Evolutionary conservation across 2,797 vertebrate species (phyloP), one percentile per base, ranked within the genome.

Genomic region (Tiaroga cobitis): DNA sequence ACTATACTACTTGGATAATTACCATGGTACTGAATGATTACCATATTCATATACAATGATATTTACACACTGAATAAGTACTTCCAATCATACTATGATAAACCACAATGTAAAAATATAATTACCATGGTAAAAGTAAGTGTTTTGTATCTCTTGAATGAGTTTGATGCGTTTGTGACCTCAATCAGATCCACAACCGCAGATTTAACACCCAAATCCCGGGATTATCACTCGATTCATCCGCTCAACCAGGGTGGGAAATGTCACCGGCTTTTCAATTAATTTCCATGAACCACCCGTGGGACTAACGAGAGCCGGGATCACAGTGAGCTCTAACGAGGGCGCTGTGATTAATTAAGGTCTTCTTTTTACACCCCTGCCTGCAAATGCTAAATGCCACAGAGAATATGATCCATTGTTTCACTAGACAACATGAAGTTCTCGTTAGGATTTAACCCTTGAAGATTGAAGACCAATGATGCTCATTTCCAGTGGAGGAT

Each of bases 231-330:
- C 49, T 29, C 81, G 51, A 85, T 82, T 84, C 78, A 74, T 80
- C 72, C 39, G 34, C 84, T 76, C 69, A 41, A 79, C 49, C 76
- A 78, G 68, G 56, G 81, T 78, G 85, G 46, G 74, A 90, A 89
- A 90, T 90, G 89, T 89, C 89, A 90, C 84, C 16, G 65, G 86
- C 86, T 89, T 90, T 90, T 87, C 86, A 89, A 89, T 90, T 89
- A 86, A 90, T 87, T 86, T 86, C 87, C 85, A 87, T 89, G 81
- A 89, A 90, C 87, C 86, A 90, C 70, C 87, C 79, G 65, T 2
- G 82, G 82, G 87, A 87, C 86, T 82, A 86, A 82, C 65, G 74
- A 84, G 79, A 72, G 21, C 63, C 21, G 63, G 41, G 87, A 83
- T 86, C 87, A 87, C 84, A 63, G 68, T n/a, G 88, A 54, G 69